Base-by-base conservation (phyloP, 2,797 vertebrate species). In the Sebastes kiyomatsui region DNA sequence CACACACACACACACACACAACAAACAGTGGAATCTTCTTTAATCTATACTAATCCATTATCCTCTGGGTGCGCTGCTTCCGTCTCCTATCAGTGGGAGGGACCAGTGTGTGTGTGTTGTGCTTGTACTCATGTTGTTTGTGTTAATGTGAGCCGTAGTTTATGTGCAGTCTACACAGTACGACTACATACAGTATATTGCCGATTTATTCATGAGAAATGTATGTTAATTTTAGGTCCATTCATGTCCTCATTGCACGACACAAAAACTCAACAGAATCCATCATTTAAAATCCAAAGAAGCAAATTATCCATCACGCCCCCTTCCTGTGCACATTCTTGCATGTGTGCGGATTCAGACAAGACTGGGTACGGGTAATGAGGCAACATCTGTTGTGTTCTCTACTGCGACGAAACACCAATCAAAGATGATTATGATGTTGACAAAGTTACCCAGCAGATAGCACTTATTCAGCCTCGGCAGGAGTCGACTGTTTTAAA, bases 41-140 rank as follows among this genome's bases (percentile, higher is more conserved):
- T 95, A 94, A 95, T 91, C 88, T 88, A 94, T 87, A 94, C 93
- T 97, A 97, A 97, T 97, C 96, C 94, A 82, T 94, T 94, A 95
- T 97, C 93, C 95, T 92, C 90, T 93, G 90, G 94, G 93, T 92
- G 95, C 72, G 67, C 84, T 89, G 93, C 84, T 87, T 90, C 93
- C 89, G 91, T 87, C 83, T 90, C 84, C 87, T 69, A 28, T 54
- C 65, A n/a, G 73, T 82, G 67, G 70, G 79, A 73, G 70, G 59
- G 67, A 67, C 67, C 8, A 3, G 67, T 42, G 46, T 82, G 65
- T 69, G 60, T 83, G 62, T 27, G 38, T 6, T 42, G 38, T 14
- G 38, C 13, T 42, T 75, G 22, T 27, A 11, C 33, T 75, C 30
- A 70, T 75, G 77, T 38, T 76, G 62, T 88, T 79, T 78, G 35